These are phyloP conservation scores for Macquaria australasica DNA, from an alignment of 2,113 vertebrate genomes.

Conservation along the genomic window DNA sequence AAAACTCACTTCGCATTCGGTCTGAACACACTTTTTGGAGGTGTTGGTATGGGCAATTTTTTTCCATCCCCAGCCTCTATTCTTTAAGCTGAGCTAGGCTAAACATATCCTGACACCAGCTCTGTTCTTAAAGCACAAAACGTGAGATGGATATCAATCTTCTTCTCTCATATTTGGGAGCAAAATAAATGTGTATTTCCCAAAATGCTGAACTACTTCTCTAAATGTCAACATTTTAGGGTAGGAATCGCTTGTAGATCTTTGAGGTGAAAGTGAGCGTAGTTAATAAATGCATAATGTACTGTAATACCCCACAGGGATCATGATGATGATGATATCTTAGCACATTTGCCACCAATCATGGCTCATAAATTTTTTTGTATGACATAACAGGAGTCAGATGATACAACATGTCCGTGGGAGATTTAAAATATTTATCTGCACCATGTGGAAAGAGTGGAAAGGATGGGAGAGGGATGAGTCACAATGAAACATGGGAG, in stretches of 20 bases:
- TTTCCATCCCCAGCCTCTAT: too few relatives aligned
- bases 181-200: background rate
- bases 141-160: too few relatives aligned
- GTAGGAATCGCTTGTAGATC: background rate
- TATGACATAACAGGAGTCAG: conserved; percentile 14
- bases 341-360: background rate
- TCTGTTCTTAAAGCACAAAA: too few relatives aligned
- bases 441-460: conserved; percentile 30
- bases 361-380: background rate
- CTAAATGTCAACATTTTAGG: background rate
- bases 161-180: background rate
- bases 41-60: background rate
- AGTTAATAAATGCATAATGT: background rate
- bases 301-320: background rate
- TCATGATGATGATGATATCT: background rate
- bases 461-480: conserved; percentile 9
- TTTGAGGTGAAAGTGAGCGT: background rate
- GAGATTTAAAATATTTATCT: conserved; percentile 23
- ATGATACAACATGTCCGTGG: conserved; percentile 11
- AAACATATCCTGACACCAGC: background rate
- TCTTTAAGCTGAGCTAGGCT: too few relatives aligned
- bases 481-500: conserved; percentile 1
- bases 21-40: background rate
- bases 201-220: background rate
- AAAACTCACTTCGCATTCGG: too few relatives aligned